phyloP scores from a whole-genome alignment of 2,113 vertebrate genomes.

The Talpa occidentalis region DNA sequence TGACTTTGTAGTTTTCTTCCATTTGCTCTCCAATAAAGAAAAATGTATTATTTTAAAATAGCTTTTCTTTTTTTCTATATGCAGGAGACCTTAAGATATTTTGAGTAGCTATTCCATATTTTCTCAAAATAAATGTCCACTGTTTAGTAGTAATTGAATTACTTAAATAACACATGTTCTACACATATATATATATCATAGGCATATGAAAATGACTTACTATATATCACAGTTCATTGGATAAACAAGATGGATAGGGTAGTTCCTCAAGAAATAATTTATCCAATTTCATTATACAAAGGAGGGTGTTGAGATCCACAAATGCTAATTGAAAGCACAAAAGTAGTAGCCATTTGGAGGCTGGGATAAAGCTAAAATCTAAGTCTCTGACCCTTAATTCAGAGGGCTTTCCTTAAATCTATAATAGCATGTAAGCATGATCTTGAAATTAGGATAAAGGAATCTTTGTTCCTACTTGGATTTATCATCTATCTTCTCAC shows the following conservation, averaged over 20 bases:
- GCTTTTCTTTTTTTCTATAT: constrained; percentile 32
- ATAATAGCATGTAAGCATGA: background rate
- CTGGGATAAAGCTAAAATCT: background rate
- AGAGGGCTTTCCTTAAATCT: background rate
- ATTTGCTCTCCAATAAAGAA: background rate
- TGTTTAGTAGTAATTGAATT: background rate
- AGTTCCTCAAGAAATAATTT: background rate
- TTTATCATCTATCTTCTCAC: background rate
- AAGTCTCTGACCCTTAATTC: background rate
- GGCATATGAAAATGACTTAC: background rate
- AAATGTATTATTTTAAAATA: background rate
- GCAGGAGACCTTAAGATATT: background rate
- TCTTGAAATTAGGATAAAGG: background rate
- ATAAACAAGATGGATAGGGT: background rate
- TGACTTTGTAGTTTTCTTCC: background rate
- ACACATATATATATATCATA: no score
- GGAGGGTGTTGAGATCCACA: background rate
- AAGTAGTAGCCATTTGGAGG: background rate
- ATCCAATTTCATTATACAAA: background rate
- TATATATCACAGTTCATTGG: background rate
- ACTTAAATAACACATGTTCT: constrained; percentile 7
- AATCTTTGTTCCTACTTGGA: background rate
- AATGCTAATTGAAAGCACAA: background rate
- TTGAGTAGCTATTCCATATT: constrained; percentile 23
- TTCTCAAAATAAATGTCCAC: constrained; percentile 3